phyloP scores from a whole-genome alignment of 2,888 invertebrate species.

The Pyrocoelia pectoralis region DNA sequence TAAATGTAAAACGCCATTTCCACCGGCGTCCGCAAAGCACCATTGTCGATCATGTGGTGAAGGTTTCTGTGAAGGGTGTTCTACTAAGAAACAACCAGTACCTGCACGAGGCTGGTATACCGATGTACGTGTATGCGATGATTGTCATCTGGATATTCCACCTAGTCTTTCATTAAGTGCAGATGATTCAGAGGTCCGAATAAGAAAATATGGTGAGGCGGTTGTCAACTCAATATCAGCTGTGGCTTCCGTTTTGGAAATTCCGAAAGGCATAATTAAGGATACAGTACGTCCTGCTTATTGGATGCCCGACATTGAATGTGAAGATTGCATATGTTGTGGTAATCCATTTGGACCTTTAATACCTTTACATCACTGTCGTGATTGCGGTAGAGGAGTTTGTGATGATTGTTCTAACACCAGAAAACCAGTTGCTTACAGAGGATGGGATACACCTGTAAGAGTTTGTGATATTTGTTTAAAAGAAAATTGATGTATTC shows the following conservation, averaged over 20 bases:
- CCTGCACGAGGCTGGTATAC: slow-evolving; percentile 76
- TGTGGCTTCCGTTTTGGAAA: slow-evolving; percentile 75
- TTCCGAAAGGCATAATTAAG: slow-evolving; percentile 80
- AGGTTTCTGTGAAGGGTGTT: slow-evolving; percentile 80
- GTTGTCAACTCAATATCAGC: slow-evolving; percentile 75
- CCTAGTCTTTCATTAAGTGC: slow-evolving; percentile 49
- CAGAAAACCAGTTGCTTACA: slow-evolving; percentile 72
- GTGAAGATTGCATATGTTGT: slow-evolving; percentile 73
- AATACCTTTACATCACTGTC: slow-evolving; percentile 70
- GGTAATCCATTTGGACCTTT: slow-evolving; percentile 65
- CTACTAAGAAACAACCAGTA: slow-evolving; percentile 71
- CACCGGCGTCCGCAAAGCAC: slow-evolving; percentile 68
- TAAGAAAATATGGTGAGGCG: slow-evolving; percentile 73
- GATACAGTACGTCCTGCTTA: slow-evolving; percentile 79
- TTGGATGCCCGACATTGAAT: slow-evolving; percentile 81
- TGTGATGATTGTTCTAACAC: slow-evolving; percentile 68
- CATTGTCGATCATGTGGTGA: slow-evolving; percentile 83
- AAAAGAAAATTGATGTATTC: slow-evolving; percentile 33
- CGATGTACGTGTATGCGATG: slow-evolving; percentile 78
- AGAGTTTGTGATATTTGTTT: slow-evolving; percentile 77
- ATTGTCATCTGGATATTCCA: slow-evolving; percentile 63
- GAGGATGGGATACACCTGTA: slow-evolving; percentile 76
- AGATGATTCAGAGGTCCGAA: slow-evolving; percentile 61
- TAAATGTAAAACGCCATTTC: slow-evolving; percentile 69
- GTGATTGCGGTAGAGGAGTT: slow-evolving; percentile 76